Percentiles rank a stretch among this genome's conserved stretches.
These are phyloP conservation scores for Lucilia cuprina DNA, from an alignment of 1,140 invertebrate genomes.

Conservation along the genomic window DNA sequence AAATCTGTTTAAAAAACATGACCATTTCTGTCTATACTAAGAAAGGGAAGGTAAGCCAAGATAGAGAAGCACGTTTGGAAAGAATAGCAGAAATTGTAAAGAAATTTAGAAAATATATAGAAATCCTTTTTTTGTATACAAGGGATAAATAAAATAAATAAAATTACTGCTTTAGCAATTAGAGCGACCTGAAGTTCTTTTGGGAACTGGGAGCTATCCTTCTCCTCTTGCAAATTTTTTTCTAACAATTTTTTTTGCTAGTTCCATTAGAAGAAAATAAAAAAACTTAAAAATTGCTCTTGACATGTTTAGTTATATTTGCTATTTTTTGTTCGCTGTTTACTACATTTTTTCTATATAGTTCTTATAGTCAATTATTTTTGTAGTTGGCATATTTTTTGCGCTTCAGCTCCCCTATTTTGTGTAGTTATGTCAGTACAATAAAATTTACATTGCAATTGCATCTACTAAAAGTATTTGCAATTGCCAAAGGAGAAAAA, in stretches of 20 bases:
- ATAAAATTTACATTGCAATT: neutral
- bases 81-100: too few relatives aligned
- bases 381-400: neutral
- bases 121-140: too few relatives aligned
- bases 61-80: neutral
- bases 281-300: neutral
- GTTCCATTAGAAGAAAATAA: neutral
- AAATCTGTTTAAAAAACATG: neutral
- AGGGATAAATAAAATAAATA: too few relatives aligned
- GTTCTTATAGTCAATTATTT: neutral
- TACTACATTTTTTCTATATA: neutral
- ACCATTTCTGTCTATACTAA: neutral
- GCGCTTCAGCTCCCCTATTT: neutral
- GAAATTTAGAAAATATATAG: too few relatives aligned
- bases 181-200: too few relatives aligned
- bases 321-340: neutral
- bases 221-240: neutral
- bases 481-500: neutral
- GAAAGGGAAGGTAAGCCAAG: neutral
- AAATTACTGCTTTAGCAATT: too few relatives aligned
- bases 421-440: slow-evolving; percentile 1
- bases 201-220: neutral
- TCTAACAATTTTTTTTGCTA: neutral
- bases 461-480: neutral
- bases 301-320: neutral